Base-by-base conservation (phyloP, 2,797 vertebrate genomes). In the Crocidura indochinensis region DNA sequence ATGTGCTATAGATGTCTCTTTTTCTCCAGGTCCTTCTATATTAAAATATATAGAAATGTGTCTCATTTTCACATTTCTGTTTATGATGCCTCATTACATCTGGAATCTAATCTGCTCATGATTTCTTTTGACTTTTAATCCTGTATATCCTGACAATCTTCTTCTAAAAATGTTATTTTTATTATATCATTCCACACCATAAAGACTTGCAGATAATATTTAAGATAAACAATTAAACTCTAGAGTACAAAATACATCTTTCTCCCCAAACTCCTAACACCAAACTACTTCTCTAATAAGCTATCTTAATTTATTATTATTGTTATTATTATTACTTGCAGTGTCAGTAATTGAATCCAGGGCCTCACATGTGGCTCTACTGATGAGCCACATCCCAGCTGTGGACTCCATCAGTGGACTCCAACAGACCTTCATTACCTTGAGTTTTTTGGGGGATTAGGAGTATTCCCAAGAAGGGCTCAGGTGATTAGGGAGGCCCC, bases 61-160 rank as follows among this genome's bases (percentile, higher is more conserved):
- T 68, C 83, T 77, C 20, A 47, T 80, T 91, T 62, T 74, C n/a
- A 38, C 46, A 82, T 19, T 46, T 69, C 27, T 88, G 78, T 64
- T 38, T 38, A 38, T 38, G 38, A 38, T 38, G 38, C 38, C 79
- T 31, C 27, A 85, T 82, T 77, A 62, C 7, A 69, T 53, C 75
- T 51, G 67, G 46, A 89, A 80, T 65, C 78, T 24, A 53, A 38
- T 51, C 65, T 67, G 86, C 56, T 71, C 19, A 77, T 62, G 47
- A 64, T 74, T 53, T 46, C 46, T 4, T 49, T 60, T 77, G 62
- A 90, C 81, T 67, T 75, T 78, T 84, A n/a, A 51, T 64, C 29
- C 29, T 64, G 6, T 73, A 82, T 3, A 74, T 8, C 15, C 4
- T 86, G 65, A 60, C 49, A 69, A 22, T 76, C 68, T 87, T 68